Conservation (phyloP, 2,113 vertebrate genomes). For the Trachemys scripta region DNA sequence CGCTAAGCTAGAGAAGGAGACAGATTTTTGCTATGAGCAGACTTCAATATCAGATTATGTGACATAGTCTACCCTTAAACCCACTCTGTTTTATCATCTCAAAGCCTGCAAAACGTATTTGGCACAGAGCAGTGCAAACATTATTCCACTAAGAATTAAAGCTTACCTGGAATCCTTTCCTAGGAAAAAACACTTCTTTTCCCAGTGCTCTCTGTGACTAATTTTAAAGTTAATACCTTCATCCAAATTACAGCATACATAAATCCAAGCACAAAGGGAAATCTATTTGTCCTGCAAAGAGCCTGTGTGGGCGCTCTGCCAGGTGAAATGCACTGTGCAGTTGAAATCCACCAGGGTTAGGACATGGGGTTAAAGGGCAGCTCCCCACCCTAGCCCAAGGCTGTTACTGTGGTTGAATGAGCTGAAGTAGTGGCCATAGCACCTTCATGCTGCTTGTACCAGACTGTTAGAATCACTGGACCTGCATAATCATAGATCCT, state of each 20-base stretch:
- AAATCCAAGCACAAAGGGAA: constrained; percentile 56
- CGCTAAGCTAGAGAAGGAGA: neutral
- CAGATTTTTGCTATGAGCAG: constrained; percentile 15
- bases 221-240: constrained; percentile 42
- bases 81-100: constrained; percentile 50
- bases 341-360: neutral
- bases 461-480: neutral
- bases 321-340: constrained; percentile 5
- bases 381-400: neutral
- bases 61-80: constrained; percentile 59
- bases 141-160: constrained; percentile 54
- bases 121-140: constrained; percentile 32
- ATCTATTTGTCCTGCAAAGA: constrained; percentile 18
- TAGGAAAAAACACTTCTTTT: constrained; percentile 25
- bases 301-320: neutral
- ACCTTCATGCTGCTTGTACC: fast-evolving
- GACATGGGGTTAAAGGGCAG: neutral
- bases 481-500: neutral
- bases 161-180: constrained; percentile 46
- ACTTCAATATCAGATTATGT: constrained; percentile 63
- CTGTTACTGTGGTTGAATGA: neutral
- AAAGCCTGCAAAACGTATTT: constrained; percentile 58
- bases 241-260: constrained; percentile 55
- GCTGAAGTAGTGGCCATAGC: fast-evolving
- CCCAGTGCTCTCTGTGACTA: constrained; percentile 31